Evolutionary conservation across 2,888 invertebrate genomes (phyloP), one percentile per base, ranked within the genome.

Genomic region (Cataglyphis altisquamis): DNA sequence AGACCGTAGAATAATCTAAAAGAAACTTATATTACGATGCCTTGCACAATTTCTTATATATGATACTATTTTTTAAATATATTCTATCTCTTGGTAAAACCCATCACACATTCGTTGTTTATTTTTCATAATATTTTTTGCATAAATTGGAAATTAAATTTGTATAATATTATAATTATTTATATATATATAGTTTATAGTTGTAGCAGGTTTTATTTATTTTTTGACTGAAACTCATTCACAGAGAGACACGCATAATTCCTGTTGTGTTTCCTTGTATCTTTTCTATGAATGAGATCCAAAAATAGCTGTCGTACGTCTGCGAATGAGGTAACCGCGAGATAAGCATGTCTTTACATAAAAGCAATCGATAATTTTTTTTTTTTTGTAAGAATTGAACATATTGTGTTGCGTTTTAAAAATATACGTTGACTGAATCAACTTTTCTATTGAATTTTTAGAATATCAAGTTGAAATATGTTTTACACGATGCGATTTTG

Each of bases 241-340:
- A 21, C 25, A 32, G 8, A 32, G 21, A 67, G 36, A 63, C 39
- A 48, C 10, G 48, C n/a, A n/a, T 63, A 25, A 64, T 12, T 74
- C 29, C 6, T 36, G 32, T 36, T 36, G 32, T 36, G 32, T 36
- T 74, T 73, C 77, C 60, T 74, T 48, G 62, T 39, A 29, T 60
- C 25, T 88, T 89, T 89, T 89, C 86, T 77, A 63, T 90, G 87
- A 82, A 85, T 84, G 82, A 80, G 60, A 62, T 82, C 64, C 64
- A 41, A 67, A 74, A 85, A 87, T 83, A 90, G 85, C 80, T 39
- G 15, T 83, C 18, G 72, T 75, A 21, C 29, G 68, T 68, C 55
- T 41, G 45, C 57, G 88, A 83, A 82, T 75, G 90, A 82, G 57
- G 63, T 70, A 86, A 88, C 72, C 18, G 52, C n/a, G 52, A n/a